Conservation (phyloP, 2,113 vertebrate species). For the Holacanthus passer region DNA sequence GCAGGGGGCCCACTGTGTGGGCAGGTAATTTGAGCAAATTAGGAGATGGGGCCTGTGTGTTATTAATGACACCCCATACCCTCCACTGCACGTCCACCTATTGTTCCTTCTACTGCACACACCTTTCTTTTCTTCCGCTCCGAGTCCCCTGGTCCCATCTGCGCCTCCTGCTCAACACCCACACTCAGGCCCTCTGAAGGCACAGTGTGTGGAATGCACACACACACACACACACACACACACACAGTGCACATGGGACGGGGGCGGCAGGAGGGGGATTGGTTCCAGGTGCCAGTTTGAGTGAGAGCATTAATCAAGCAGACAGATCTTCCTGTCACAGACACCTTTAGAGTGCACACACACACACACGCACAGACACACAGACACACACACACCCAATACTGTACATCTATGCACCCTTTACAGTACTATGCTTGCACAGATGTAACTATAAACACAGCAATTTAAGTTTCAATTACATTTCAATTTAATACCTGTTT, state of each 20-base stretch:
- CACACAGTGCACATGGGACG: slow-evolving; percentile 45
- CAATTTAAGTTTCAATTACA: too few species aligned
- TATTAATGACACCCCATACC: slow-evolving; percentile 77
- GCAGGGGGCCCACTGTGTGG: slow-evolving; percentile 67
- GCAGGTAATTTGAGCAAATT: slow-evolving; percentile 84
- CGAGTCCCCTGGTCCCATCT: slow-evolving; percentile 65
- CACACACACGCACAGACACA: slow-evolving; percentile 33
- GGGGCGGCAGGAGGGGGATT: slow-evolving; percentile 67
- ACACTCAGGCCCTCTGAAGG: slow-evolving; percentile 54
- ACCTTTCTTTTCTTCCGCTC: slow-evolving; percentile 76
- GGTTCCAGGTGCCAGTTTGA: slow-evolving; percentile 84
- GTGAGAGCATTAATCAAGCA: slow-evolving; percentile 85
- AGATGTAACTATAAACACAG: background rate
- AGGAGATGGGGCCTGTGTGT: slow-evolving; percentile 80
- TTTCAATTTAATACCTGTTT: slow-evolving; percentile 28
- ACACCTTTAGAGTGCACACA: slow-evolving; percentile 57
- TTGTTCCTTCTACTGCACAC: slow-evolving; percentile 70
- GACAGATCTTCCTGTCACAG: slow-evolving; percentile 77
- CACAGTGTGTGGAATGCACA: slow-evolving; percentile 60
- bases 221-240: slow-evolving; percentile 41
- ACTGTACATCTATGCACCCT: background rate
- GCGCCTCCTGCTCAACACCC: slow-evolving; percentile 62
- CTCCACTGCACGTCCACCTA: slow-evolving; percentile 65
- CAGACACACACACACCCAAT: slow-evolving; percentile 18
- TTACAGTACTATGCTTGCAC: background rate